These are phyloP conservation scores for Ceriagrion tenellum DNA, from an alignment of 2,888 invertebrate species.

Conservation along the genomic window DNA sequence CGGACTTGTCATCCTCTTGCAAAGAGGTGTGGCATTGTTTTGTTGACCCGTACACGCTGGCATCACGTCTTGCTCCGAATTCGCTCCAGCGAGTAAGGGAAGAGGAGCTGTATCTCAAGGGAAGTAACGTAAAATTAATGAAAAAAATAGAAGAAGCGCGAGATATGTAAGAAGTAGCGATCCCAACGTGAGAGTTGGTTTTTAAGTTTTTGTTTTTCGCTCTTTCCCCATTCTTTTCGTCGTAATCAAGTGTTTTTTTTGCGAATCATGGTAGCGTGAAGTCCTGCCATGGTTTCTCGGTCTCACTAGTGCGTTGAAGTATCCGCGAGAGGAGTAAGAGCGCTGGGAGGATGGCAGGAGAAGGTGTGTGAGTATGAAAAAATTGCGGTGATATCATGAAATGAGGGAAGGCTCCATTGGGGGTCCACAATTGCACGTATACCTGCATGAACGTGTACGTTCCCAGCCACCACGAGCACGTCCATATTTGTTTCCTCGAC, in stretches of 20 bases:
- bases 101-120: neutral
- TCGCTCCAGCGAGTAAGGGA: neutral
- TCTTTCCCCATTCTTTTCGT: neutral
- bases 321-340: neutral
- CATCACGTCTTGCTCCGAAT: neutral
- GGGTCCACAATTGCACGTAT: neutral
- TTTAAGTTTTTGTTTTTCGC: neutral
- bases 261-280: constrained; percentile 17
- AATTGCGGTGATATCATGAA: neutral
- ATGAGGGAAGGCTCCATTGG: neutral
- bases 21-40: neutral
- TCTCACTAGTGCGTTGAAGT: constrained; percentile 13
- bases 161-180: constrained; percentile 3
- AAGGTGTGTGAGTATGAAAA: neutral
- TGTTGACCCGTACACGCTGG: too few relatives aligned
- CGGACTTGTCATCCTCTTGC: neutral
- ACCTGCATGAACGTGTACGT: neutral
- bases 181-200: neutral
- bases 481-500: neutral
- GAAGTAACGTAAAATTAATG: constrained; percentile 20
- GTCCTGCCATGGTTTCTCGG: constrained; percentile 2
- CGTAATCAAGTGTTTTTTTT: constrained; percentile 35
- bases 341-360: neutral
- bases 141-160: neutral
- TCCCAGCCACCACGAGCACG: neutral